Evolutionary conservation across 2,888 invertebrate species (phyloP).

Genomic region (Hemithea aestivaria): DNA sequence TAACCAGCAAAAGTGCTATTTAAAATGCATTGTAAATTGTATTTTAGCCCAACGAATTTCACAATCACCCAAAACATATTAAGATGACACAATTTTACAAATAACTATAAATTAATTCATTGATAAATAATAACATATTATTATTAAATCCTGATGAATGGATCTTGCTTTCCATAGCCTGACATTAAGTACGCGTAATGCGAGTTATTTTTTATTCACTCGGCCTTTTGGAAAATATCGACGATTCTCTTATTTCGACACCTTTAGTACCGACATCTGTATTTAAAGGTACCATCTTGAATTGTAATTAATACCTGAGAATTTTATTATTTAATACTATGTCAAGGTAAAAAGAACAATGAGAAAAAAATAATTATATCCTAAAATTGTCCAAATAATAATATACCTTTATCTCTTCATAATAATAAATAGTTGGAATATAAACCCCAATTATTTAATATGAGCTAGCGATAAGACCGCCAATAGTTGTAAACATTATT

Average conservation of each 20-base stretch:
- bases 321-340: not conserved
- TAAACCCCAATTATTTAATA: no score
- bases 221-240: constrained; percentile 26
- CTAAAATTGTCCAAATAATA: no score
- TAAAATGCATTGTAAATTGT: no score
- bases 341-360: not conserved
- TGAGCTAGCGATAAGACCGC: no score
- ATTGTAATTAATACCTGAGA: not conserved
- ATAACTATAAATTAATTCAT: no score
- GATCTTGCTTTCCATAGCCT: constrained; percentile 26
- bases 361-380: no score
- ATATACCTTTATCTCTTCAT: no score
- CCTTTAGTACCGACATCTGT: not conserved
- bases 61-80: no score
- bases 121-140: not conserved
- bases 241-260: constrained; percentile 28
- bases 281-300: constrained; percentile 12
- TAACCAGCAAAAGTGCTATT: no score
- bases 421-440: no score
- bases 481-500: no score
- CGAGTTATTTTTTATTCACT: constrained; percentile 28
- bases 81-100: not conserved
- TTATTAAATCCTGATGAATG: constrained; percentile 1
- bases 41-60: constrained; percentile 1
- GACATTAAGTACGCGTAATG: constrained; percentile 34